phyloP scores from a whole-genome alignment of 1,140 invertebrate species.

The Ips typographus region DNA sequence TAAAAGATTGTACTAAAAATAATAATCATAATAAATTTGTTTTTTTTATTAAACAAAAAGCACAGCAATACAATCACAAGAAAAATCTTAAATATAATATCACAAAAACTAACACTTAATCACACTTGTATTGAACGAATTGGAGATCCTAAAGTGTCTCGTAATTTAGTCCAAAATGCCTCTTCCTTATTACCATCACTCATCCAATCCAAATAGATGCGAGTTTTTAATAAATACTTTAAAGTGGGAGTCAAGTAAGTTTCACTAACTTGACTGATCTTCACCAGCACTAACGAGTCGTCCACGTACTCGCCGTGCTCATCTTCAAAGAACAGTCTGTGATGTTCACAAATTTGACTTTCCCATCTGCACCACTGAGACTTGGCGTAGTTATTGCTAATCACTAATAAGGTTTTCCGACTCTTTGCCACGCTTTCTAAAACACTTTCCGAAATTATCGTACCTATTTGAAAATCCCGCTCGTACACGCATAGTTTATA shows the following conservation, averaged over 20 bases:
- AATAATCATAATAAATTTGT: too few relatives aligned
- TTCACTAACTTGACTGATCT: constrained; percentile 58
- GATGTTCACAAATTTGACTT: constrained; percentile 61
- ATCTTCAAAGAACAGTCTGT: constrained; percentile 55
- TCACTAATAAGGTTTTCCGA: constrained; percentile 62
- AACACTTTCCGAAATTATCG: constrained; percentile 63
- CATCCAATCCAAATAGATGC: constrained; percentile 63
- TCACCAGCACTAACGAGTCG: constrained; percentile 62
- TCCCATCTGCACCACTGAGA: constrained; percentile 71
- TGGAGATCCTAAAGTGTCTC: constrained; percentile 43
- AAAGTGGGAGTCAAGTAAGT: constrained; percentile 58
- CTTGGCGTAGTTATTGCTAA: constrained; percentile 64
- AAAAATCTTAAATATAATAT: too few relatives aligned
- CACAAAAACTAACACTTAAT: too few relatives aligned
- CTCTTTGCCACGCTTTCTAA: constrained; percentile 61
- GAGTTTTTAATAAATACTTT: constrained; percentile 62
- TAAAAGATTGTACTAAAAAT: too few relatives aligned
- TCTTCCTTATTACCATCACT: constrained; percentile 52
- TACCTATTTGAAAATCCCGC: constrained; percentile 65
- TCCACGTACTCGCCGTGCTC: constrained; percentile 51
- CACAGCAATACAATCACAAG: too few relatives aligned
- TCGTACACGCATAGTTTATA: constrained; percentile 66
- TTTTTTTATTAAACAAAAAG: too few relatives aligned
- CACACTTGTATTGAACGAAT: not conserved
- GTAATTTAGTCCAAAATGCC: constrained; percentile 57